Evolutionary conservation across 2,888 invertebrate species (phyloP), one percentile per base, ranked within the genome.

Genomic region (Drosophila quinaria): DNA sequence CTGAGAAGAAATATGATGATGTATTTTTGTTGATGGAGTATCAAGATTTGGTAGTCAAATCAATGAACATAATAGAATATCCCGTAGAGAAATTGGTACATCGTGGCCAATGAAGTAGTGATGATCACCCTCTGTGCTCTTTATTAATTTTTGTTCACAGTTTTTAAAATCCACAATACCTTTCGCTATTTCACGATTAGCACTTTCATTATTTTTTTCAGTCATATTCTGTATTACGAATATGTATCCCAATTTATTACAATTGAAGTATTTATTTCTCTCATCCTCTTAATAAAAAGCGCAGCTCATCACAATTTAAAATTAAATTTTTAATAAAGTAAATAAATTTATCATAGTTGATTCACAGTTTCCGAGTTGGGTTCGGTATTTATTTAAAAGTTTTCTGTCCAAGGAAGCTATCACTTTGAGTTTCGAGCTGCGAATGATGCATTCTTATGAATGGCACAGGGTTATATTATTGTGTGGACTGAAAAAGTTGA

Each of bases 371-470:
- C 41, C 41, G 31, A 19, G 19, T n/a, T 54, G 31, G 19, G 9
- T 19, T 42, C 3, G 55, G 10, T 22, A 11, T 33, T 22, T 31
- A 42, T 51, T 25, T 37, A 37, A 25, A 5, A 15, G 8, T 2
- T 25, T n/a, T 25, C 6, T 39, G 5, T 29, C 10, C 19, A 11
- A 9, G 22, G 44, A 9, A 54, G 47, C 49, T 35, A 19, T 33
- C 62, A 22, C 42, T 25, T 47, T 15, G 70, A 49, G 33, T n/a
- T 50, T 41, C 62, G n/a, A 52, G 35, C 25, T 1, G 9, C 41
- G 49, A 75, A 50, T 77, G 77, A 56, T 61, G 63, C 29, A 13
- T 22, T 63, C 13, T 25, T 31, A 15, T 46, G 56, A 66, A 66
- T 75, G 62, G 4, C 63, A 9, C 25, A 11, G 33, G 42, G 47